Evolutionary conservation across 2,888 invertebrate genomes (phyloP), one percentile per base, ranked within the genome.

Genomic region (Blastobasis lacticolella): DNA sequence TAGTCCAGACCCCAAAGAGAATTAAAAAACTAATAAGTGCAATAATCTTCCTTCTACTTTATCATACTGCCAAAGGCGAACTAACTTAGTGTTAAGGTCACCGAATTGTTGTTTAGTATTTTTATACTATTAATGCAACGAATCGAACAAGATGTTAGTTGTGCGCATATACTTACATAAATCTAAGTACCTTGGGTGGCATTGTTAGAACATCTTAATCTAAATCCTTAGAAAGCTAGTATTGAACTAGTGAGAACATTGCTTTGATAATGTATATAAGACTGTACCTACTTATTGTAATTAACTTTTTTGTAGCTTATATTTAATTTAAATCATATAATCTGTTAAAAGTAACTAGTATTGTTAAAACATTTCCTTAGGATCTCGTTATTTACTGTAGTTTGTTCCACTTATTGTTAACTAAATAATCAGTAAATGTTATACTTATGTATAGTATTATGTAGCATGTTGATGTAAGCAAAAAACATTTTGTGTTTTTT

Each of bases 11-110:
- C 71, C 77, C 75, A 76, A 78, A 78, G 76, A 84, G 61, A 66
- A 64, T 64, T 59, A 53, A 10, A 64, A 67, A 61, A 68, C 71
- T 70, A 68, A 71, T 62, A 61, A 75, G 83, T 85, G 83, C 84
- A 84, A 85, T 85, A 83, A 70, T 63, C 58, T 68, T 69, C 56
- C 67, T 65, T 69, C 57, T 65, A 69, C 63, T 73, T 63, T 72
- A 62, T 71, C 62, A 69, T 69, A 64, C 72, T 75, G 82, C 86
- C 85, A 83, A 86, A 86, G 84, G 84, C 81, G 62, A 69, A 55
- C 52, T 53, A 66, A 61, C 67, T 46, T 54, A 44, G 56, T 48
- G 49, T 57, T 57, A 50, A 57, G 57, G 64, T 65, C 62, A 60
- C 54, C 57, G 59, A 61, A 40, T 38, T 38, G 10, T 37, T 46